Conservation (phyloP, 2,113 vertebrate genomes). For the Tragulus kanchil region DNA sequence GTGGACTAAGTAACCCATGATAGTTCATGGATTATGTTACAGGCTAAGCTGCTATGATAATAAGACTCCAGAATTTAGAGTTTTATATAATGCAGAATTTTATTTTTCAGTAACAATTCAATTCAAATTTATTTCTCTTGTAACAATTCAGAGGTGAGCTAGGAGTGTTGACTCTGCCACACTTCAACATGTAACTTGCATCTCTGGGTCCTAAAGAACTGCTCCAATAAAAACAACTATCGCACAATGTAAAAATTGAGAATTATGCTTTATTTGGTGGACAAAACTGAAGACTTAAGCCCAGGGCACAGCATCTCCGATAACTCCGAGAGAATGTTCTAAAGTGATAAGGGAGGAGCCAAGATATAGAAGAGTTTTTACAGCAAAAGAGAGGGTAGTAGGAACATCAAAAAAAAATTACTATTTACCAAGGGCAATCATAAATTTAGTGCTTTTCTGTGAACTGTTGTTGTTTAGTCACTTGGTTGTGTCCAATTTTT, state of each 20-base stretch:
- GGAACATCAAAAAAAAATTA: neutral
- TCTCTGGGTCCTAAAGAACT: neutral
- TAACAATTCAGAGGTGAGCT: neutral
- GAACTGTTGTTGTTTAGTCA: neutral
- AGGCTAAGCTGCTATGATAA: neutral
- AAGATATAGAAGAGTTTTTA: neutral
- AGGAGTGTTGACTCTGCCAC: neutral
- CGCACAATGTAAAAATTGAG: neutral
- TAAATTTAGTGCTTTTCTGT: neutral
- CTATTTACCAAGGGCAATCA: neutral
- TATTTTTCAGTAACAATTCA: neutral
- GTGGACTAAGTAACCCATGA: neutral
- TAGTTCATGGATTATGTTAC: neutral
- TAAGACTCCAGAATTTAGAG: neutral
- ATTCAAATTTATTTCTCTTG: neutral
- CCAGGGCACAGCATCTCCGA: neutral
- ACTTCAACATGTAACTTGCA: neutral
- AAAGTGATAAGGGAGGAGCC: neutral
- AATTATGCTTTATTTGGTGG: neutral
- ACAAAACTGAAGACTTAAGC: neutral
- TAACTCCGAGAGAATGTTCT: neutral
- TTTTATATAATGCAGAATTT: neutral
- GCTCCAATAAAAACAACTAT: neutral
- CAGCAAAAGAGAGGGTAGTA: neutral
- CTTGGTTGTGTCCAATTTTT: neutral